Evolutionary conservation across 2,797 vertebrate species (phyloP).

Genomic region (Spheniscus humboldti): DNA sequence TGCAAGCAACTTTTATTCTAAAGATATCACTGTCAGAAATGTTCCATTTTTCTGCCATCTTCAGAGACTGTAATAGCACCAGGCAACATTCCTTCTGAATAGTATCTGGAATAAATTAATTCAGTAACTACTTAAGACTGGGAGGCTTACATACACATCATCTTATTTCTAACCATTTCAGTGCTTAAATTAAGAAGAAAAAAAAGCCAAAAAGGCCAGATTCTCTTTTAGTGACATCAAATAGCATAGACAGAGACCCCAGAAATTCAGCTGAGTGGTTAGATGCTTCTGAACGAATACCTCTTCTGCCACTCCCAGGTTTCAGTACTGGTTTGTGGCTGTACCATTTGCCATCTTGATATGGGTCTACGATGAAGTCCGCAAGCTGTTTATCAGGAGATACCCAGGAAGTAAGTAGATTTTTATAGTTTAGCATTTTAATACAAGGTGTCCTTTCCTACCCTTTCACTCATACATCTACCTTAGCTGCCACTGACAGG

Average conservation of each 20-base stretch:
- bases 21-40: neutral
- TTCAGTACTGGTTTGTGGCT: constrained; percentile 79
- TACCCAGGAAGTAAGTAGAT: constrained; percentile 78
- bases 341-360: constrained; percentile 73
- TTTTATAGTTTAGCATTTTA: neutral
- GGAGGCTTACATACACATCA: neutral
- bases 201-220: neutral
- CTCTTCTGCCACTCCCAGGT: constrained; percentile 37
- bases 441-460: neutral
- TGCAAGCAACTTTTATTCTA: neutral
- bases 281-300: neutral
- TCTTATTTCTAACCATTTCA: neutral
- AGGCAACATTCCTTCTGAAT: neutral
- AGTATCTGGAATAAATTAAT: neutral
- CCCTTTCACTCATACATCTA: neutral
- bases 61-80: neutral
- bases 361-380: constrained; percentile 77
- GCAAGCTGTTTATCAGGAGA: constrained; percentile 76
- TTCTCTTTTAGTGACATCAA: neutral
- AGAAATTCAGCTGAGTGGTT: neutral
- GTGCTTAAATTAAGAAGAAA: neutral
- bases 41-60: neutral
- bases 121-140: neutral
- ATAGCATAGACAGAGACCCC: neutral
- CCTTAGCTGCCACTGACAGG: neutral